These are phyloP conservation scores for Alosa alosa DNA, from an alignment of 2,113 vertebrate species.

Conservation along the genomic window DNA sequence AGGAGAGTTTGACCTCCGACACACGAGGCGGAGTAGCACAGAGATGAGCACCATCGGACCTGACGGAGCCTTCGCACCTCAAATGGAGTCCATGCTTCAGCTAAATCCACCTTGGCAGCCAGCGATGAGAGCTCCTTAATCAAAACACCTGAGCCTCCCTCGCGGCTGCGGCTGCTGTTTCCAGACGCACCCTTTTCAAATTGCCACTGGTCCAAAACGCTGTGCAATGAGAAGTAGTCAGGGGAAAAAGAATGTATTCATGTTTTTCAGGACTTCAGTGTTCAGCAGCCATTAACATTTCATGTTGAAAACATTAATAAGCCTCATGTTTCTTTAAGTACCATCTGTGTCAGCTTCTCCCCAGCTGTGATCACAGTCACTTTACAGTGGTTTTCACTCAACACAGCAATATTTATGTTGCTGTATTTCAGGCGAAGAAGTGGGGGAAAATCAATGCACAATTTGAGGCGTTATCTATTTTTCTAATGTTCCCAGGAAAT, in stretches of 20 bases:
- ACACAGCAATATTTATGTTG: not conserved
- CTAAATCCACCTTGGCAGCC: not conserved
- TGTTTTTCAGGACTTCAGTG: not conserved
- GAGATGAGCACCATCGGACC: not conserved
- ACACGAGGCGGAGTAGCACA: not conserved
- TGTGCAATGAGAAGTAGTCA: not conserved
- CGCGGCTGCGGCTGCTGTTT: not conserved
- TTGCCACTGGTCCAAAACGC: not conserved
- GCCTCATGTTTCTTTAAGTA: constrained; percentile 12
- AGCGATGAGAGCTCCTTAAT: not conserved
- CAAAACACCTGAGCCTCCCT: not conserved
- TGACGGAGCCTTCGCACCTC: constrained; percentile 7
- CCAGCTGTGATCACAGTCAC: not conserved
- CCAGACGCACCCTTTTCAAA: not conserved
- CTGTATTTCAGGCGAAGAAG: not conserved
- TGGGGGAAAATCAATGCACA: not conserved
- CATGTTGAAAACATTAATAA: not conserved
- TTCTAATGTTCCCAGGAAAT: not conserved
- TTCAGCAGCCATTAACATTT: not conserved
- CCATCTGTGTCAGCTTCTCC: not conserved
- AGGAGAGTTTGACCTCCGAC: not conserved
- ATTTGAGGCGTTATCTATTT: not conserved
- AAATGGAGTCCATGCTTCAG: not conserved
- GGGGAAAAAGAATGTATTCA: not conserved
- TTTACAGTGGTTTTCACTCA: not conserved